Evolutionary conservation across 2,888 invertebrate species (phyloP), one percentile per base, ranked within the genome.

Genomic region (Gasteruption jaculator): DNA sequence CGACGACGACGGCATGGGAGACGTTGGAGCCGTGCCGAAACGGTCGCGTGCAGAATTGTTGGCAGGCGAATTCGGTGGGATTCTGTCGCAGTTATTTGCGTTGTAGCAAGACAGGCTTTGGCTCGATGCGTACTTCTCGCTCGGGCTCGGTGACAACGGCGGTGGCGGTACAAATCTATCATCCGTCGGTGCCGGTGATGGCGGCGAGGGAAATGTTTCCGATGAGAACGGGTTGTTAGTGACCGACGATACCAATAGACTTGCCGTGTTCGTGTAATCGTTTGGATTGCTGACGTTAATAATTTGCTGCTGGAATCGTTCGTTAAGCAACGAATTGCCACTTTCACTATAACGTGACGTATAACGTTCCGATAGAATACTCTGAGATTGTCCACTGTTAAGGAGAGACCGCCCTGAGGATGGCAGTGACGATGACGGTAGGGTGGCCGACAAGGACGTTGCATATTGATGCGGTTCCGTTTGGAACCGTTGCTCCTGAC

Each of bases 121-220:
- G 27, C 61, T 61, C 20, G 67, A 68, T 43, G 64, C 61, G 43
- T 66, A 68, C 52, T 69, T 67, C 47, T 70, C 70, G 54, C 79
- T 73, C 48, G 66, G 69, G 41, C 77, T 77, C 67, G 80, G 81
- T 61, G 81, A 80, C 58, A 82, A 71, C 63, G 81, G 81, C 58
- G 82, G 80, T 58, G 76, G 75, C 36, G 81, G 81, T 54, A 81
- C 79, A 60, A 75, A 76, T 34, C 75, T 68, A 55, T 76, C 76
- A 59, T 72, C 73, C 24, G 75, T 72, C 12, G 77, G 78, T 41
- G 77, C 77, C 39, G 78, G 77, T 35, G 77, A 77, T 16, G 78
- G 77, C 40, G 78, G 78, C 25, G 68, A 68, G 47, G 76, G 76
- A 65, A 76, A 73, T 44, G 74, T 75, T 52, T 75, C 71, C 69